These are phyloP conservation scores for Drosophila longiperda DNA, from an alignment of 2,888 invertebrate species.

Conservation along the genomic window DNA sequence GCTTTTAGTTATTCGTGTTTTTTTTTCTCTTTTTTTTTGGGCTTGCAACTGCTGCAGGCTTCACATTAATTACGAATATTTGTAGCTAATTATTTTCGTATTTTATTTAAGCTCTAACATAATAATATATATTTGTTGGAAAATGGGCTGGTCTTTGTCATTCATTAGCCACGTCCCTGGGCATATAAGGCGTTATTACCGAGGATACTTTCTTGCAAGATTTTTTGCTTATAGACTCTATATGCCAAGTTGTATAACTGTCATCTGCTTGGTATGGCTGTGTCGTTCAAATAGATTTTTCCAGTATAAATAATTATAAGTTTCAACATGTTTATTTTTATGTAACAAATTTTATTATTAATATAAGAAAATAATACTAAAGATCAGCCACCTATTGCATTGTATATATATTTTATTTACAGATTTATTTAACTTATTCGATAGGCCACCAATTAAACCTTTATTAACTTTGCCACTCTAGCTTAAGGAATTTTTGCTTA, in stretches of 20 bases:
- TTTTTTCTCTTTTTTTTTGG: background rate
- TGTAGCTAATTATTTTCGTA: slow-evolving; percentile 64
- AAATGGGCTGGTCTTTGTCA: slow-evolving; percentile 27
- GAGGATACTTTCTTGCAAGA: slow-evolving; percentile 1
- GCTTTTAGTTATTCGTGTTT: slow-evolving; percentile 24
- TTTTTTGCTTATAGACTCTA: background rate
- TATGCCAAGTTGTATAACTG: background rate
- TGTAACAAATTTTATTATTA: background rate
- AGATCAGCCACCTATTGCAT: background rate
- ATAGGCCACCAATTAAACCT: background rate
- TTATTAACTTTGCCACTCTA: background rate
- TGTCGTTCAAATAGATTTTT: background rate
- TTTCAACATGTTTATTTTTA: background rate
- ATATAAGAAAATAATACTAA: background rate
- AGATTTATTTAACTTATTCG: background rate
- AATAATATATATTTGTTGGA: slow-evolving; percentile 27
- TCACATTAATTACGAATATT: slow-evolving; percentile 48
- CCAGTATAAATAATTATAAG: background rate
- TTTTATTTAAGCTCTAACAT: slow-evolving; percentile 53
- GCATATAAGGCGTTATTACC: slow-evolving; percentile 17
- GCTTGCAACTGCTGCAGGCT: slow-evolving; percentile 39
- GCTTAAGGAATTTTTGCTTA: background rate
- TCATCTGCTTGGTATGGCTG: background rate
- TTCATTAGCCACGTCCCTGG: slow-evolving; percentile 32
- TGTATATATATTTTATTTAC: background rate